Evolutionary conservation across 2,888 invertebrate species (phyloP), one percentile per base, ranked within the genome.

Genomic region (Cephalotes varians): DNA sequence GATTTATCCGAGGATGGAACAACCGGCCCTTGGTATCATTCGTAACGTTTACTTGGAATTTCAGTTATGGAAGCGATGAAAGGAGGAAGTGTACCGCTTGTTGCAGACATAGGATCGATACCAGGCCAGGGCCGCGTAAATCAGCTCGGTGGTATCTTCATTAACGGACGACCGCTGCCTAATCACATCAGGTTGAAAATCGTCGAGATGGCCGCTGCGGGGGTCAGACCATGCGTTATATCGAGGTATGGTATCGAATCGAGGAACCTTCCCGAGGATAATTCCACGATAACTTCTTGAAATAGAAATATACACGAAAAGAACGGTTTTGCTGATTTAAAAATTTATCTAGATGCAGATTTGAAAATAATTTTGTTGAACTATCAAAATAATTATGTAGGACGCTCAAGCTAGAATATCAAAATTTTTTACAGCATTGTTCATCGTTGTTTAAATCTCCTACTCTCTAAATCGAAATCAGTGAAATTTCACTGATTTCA

Each of bases 71-170:
- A 51, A 25, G 51, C 28, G 12, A 51, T 64, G 31, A 37, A 49
- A 28, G 34, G 15, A 51, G 54, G 18, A 21, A 60, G n/a, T 7
- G n/a, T 56, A 37, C 9, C 34, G 51, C 60, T 60, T 60, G n/a
- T 82, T 89, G 31, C 85, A 94, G 94, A 94, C 86, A 89, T 94
- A 60, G 92, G 93, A 82, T 93, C 94, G 60, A 94, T 94, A 90
- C 94, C 96, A 97, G 99, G 98, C 90, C 98, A 99, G 96, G 99
- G 99, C 72, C 97, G 99, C 77, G 98, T 99, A 67, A 99, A 99
- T 95, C 99, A 99, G 95, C 96, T 99, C 64, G 99, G 99, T n/a
- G 99, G 99, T 31, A 97, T 99, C 44, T 99, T 99, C 95, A 99
- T 99, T 95, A 99, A 99, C 95, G 99, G 99, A 0, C 96, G 99